A percentile compares a stretch with the other conserved stretches of the same genome.
These are phyloP conservation scores for Eurois occulta DNA, from an alignment of 2,888 invertebrate genomes.

Conservation along the genomic window DNA sequence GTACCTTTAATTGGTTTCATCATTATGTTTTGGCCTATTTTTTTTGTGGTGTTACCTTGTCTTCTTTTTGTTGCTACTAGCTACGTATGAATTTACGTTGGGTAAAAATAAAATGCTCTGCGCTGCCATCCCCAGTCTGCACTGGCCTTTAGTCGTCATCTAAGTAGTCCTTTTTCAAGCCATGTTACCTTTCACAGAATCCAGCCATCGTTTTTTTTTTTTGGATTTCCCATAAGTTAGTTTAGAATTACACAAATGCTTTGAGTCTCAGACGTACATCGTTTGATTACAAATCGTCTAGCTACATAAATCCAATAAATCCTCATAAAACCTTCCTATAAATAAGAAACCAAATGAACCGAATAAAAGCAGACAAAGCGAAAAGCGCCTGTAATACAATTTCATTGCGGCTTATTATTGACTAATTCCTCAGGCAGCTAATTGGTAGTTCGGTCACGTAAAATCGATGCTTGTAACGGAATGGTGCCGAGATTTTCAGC, in stretches of 20 bases:
- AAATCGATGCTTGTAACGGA: constrained; percentile 52
- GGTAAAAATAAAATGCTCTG: neutral
- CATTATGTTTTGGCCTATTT: too few relatives aligned
- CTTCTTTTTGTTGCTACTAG: too few relatives aligned
- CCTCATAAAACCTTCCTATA: constrained; percentile 33
- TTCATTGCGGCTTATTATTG: constrained; percentile 58
- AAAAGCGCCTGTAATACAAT: constrained; percentile 52
- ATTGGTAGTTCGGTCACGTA: constrained; percentile 66
- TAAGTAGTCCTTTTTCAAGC: neutral
- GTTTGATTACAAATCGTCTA: neutral
- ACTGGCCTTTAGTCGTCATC: neutral
- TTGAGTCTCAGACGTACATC: neutral
- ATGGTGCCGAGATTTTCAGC: constrained; percentile 51
- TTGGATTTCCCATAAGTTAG: neutral
- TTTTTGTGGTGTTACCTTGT: too few relatives aligned
- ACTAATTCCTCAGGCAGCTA: constrained; percentile 49
- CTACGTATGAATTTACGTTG: too few relatives aligned
- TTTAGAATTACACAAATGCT: neutral
- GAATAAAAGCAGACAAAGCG: constrained; percentile 37
- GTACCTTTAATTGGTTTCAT: neutral
- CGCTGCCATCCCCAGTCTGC: neutral
- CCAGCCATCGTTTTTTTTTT: neutral
- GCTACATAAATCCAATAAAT: constrained; percentile 18
- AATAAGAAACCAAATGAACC: constrained; percentile 44
- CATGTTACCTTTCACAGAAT: neutral